Percentiles rank a stretch among this genome's conserved stretches.
These are phyloP conservation scores for Phrynosoma platyrhinos DNA, from an alignment of 2,113 vertebrate genomes.

Conservation along the genomic window DNA sequence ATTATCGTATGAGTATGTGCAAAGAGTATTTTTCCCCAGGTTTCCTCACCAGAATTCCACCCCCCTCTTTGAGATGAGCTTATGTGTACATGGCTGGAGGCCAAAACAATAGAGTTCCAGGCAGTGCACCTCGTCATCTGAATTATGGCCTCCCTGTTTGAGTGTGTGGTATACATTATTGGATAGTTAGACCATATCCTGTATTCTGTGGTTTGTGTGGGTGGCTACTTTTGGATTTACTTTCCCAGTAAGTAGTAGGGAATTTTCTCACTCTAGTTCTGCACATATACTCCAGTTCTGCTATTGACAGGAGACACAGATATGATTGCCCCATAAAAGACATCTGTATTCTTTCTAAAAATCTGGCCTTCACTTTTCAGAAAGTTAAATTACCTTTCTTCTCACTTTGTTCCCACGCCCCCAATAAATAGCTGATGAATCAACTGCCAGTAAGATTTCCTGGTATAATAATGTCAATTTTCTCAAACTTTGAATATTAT, in stretches of 20 bases:
- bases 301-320: neutral
- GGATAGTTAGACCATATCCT: neutral
- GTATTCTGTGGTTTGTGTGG: neutral
- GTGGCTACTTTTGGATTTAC: neutral
- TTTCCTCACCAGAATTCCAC: neutral
- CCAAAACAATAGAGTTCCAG: neutral
- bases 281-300: neutral
- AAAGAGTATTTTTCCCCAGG: neutral
- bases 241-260: neutral
- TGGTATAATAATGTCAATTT: constrained; percentile 2
- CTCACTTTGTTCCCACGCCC: neutral
- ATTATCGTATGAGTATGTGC: neutral
- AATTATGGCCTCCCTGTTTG: neutral
- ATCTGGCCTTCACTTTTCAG: neutral
- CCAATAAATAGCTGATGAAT: neutral
- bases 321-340: neutral
- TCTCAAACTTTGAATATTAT: neutral
- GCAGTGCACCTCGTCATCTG: neutral
- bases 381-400: neutral
- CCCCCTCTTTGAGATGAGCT: too few relatives aligned
- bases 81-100: neutral
- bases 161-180: neutral
- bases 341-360: neutral
- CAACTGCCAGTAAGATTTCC: neutral
- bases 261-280: neutral